Evolutionary conservation across 2,113 vertebrate species (phyloP), one percentile per base, ranked within the genome.

Genomic region (Rhombomys opimus): DNA sequence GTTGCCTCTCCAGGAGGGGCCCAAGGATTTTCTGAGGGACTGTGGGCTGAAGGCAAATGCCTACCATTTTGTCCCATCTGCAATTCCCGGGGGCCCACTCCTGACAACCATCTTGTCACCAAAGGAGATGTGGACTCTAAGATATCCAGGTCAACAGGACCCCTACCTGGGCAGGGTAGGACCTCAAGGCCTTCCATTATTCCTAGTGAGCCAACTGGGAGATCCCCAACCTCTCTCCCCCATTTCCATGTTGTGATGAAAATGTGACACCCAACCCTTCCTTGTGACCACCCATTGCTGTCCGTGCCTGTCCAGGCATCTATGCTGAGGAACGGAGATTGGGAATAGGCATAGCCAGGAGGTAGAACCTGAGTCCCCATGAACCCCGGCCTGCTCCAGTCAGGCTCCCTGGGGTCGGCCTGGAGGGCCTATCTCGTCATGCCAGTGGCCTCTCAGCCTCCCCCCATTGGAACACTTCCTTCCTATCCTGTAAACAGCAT

Each of bases 241-340:
- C 5, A 2, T 38, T 38, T 38, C 13, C 0, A 2, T 3, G 5
- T 90, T n/a, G 30, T 25, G 59, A 0, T 32, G 72, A 61, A 23
- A 68, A 2, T 14, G 46, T 13, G 63, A 25, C 1, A 0, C 23
- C 46, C 15, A 4, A 11, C 25, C 23, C 57, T 54, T 10, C 67
- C 4, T 0, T 0, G 0, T 23, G 61, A 7, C 61, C 5, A 1
- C 3, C 35, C 13, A 0, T 27, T 46, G 30, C 87, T 30, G 81
- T 52, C 22, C 32, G 18, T 57, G n/a, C 17, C 2, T 5, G 73
- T 50, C 87, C 77, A 59, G 9, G 32, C 5, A 5, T 35, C 46
- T 22, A 14, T 18, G 30, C 54, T 7, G 27, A 38, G 41, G 61
- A 2, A 2, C 8, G 20, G 30, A 35, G 41, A 7, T 61, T 4